Base-by-base conservation (phyloP, 2,797 vertebrate genomes). In the Salmo trutta region DNA sequence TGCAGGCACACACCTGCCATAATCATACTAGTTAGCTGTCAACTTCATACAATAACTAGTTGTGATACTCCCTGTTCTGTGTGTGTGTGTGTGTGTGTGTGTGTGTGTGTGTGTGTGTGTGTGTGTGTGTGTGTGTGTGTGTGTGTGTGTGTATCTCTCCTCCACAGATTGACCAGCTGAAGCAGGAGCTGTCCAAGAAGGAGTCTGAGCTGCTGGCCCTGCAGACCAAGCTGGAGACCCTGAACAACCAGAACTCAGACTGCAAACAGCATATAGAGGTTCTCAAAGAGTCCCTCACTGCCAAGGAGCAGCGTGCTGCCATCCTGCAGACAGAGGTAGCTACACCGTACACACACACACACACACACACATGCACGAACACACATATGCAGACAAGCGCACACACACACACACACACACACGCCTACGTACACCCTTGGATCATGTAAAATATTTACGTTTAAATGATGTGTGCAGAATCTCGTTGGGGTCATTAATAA, bases 271-370 rank as follows among this genome's bases (percentile, higher is more conserved):
- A 99, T 93, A 99, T 99, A 53, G 98, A 99, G 95, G 98, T 99
- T 92, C 97, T 99, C 89, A 99, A 99, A 95, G 98, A 99, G 94
- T 99, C 98, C 47, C 97, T 99, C 94, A 99, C 98, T 94, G 98
- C 98, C 96, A 99, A 99, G 95, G 98, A 99, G 95, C 98, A 99
- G 95, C 96, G 98, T 82, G 97, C 98, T 90, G 98, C 98, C 94
- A 99, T 99, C 88, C 96, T 99, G 85, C 98, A 99, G 93, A 99
- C 98, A 33, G 98, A 99, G 98, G 98, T 99, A 99, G 98, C 98
- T 99, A 47, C 41, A 86, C 88, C 21, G 1, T n/a, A 10, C 74
- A 73, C 47, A 6, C 69, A 51, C 17, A n/a, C 69, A 71, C 36
- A 71, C 31, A 21, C 69, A 24, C 69, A 71, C 69, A 47, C 68